Evolutionary conservation across 2,113 vertebrate genomes (phyloP).

Genomic region (Sclerurus mexicanus): DNA sequence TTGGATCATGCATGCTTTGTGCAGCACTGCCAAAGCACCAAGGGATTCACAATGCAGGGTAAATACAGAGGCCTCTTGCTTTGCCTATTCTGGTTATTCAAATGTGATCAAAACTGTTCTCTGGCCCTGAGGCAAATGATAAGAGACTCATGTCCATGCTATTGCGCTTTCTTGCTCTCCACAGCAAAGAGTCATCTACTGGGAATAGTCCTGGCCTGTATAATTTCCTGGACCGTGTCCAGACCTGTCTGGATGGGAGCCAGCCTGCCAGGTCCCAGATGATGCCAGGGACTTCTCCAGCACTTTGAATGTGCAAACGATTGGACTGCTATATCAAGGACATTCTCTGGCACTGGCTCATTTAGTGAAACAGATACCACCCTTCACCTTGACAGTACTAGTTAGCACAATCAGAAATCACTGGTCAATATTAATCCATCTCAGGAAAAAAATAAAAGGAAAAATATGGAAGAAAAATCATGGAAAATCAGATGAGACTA

Average conservation of each 20-base stretch:
- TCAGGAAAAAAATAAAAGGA: not conserved
- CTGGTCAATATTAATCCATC: not conserved
- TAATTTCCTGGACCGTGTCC: not conserved
- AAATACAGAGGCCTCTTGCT: not conserved
- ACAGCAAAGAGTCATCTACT: not conserved
- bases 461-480: not conserved
- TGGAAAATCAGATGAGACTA: not conserved
- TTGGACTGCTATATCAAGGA: not conserved
- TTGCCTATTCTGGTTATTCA: not conserved
- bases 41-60: not conserved
- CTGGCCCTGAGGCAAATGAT: not conserved
- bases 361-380: not conserved
- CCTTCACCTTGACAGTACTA: not conserved
- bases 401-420: not conserved
- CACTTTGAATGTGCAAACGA: accelerated
- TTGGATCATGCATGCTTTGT: not conserved
- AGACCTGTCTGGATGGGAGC: not conserved
- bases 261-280: not conserved
- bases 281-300: not conserved
- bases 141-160: not conserved
- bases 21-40: not conserved
- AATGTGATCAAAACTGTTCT: not conserved
- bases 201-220: not conserved
- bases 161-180: not conserved
- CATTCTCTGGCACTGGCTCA: not conserved